A percentile compares a stretch with the other conserved stretches of the same genome.
phyloP scores from a whole-genome alignment of 2,797 vertebrate genomes.

The Momotus momota region DNA sequence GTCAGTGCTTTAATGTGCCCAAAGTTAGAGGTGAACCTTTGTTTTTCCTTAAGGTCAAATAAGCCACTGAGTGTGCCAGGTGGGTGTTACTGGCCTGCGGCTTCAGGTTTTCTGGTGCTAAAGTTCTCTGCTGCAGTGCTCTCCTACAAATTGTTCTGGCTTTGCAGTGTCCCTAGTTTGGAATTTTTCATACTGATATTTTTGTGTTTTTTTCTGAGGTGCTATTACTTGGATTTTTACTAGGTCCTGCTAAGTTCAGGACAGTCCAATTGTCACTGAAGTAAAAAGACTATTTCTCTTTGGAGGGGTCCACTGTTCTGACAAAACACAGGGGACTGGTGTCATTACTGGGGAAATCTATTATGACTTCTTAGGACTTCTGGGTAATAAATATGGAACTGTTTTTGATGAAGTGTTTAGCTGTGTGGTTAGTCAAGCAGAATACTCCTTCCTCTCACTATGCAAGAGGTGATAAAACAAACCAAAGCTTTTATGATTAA shows the following conservation, averaged over 20 bases:
- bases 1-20: not conserved
- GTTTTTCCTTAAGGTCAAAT: not conserved
- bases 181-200: not conserved
- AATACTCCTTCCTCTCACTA: not conserved
- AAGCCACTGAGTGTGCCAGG: not conserved
- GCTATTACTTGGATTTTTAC: not conserved
- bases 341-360: not conserved
- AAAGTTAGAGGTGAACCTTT: not conserved
- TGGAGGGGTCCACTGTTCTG: not conserved
- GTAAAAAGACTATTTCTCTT: not conserved
- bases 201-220: not conserved
- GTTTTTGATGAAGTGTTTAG: not conserved
- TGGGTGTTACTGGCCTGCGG: not conserved
- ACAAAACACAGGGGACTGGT: not conserved
- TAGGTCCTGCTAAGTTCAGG: not conserved
- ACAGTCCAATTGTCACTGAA: not conserved
- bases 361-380: not conserved
- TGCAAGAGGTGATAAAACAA: not conserved
- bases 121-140: not conserved
- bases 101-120: not conserved
- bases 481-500: not conserved
- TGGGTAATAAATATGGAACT: not conserved
- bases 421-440: not conserved
- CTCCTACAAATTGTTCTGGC: not conserved
- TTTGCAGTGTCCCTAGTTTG: not conserved